These are phyloP conservation scores for Fratercula arctica DNA, from an alignment of 2,797 vertebrate species.

Conservation along the genomic window DNA sequence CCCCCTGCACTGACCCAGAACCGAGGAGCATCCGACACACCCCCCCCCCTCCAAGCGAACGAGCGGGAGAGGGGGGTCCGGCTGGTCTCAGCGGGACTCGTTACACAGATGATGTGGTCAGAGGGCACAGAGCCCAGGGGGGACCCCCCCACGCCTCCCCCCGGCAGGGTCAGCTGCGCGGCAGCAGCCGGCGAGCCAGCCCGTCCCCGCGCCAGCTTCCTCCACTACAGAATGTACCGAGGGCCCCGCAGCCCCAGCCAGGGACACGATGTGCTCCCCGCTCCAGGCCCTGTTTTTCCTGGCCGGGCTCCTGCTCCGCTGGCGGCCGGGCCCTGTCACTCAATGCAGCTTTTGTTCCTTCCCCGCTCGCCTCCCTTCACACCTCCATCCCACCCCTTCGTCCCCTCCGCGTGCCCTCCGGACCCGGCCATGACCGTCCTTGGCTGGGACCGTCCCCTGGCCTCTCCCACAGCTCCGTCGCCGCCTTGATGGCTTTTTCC, in stretches of 20 bases:
- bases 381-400: background rate
- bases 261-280: conserved; percentile 71
- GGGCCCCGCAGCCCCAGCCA: conserved; percentile 42
- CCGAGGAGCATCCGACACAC: background rate
- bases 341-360: conserved; percentile 62
- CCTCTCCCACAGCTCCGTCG: background rate
- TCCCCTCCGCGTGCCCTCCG: background rate
- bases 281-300: conserved; percentile 65
- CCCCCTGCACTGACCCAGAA: background rate
- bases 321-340: conserved; percentile 7
- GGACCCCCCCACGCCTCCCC: background rate
- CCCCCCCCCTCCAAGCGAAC: accelerated
- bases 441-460: background rate
- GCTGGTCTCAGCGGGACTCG: background rate
- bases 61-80: background rate
- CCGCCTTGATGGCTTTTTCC: accelerated
- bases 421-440: background rate
- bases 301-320: conserved; percentile 51
- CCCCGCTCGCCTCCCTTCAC: background rate
- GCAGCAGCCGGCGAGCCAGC: background rate
- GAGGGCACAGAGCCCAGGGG: background rate
- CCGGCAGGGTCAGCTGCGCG: background rate
- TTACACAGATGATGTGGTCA: background rate
- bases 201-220: conserved; percentile 37
- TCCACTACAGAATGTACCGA: conserved; percentile 55